These are phyloP conservation scores for Poecile atricapillus DNA, from an alignment of 2,113 vertebrate genomes.

Conservation along the genomic window DNA sequence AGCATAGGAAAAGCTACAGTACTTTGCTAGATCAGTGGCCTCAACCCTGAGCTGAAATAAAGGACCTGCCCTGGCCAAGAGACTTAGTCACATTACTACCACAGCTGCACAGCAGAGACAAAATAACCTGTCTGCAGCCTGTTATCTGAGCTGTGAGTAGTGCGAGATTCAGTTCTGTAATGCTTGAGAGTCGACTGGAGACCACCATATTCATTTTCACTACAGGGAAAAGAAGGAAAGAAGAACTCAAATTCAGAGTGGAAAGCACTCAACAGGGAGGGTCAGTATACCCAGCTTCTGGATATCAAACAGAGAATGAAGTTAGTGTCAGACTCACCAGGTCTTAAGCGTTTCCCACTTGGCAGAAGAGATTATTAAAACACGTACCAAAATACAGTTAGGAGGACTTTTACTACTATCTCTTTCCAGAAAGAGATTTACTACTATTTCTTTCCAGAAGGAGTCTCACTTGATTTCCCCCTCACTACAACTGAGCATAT, in stretches of 20 bases:
- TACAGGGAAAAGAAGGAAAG: neutral
- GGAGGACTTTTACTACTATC: neutral
- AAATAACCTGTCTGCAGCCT: neutral
- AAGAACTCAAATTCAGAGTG: neutral
- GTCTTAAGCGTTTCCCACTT: neutral
- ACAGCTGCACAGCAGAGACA: slow-evolving; percentile 30
- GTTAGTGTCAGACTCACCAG: neutral
- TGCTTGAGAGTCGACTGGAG: neutral
- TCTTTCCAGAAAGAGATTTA: neutral
- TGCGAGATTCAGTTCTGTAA: neutral
- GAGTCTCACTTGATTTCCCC: neutral
- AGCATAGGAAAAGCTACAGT: slow-evolving; percentile 62
- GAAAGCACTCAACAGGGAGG: neutral
- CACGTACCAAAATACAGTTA: neutral
- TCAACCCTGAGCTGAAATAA: slow-evolving; percentile 59
- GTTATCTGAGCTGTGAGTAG: neutral
- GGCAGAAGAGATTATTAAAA: neutral
- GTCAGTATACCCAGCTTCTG: neutral
- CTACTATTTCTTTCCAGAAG: neutral
- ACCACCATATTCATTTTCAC: slow-evolving; percentile 33
- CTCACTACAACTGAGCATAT: neutral
- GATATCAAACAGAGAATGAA: neutral
- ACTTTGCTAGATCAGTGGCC: slow-evolving; percentile 59
- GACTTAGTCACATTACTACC: slow-evolving; percentile 25
- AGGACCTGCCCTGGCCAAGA: slow-evolving; percentile 41